Evolutionary conservation across 2,888 invertebrate species (phyloP).

Genomic region (Drosophila ustulata): DNA sequence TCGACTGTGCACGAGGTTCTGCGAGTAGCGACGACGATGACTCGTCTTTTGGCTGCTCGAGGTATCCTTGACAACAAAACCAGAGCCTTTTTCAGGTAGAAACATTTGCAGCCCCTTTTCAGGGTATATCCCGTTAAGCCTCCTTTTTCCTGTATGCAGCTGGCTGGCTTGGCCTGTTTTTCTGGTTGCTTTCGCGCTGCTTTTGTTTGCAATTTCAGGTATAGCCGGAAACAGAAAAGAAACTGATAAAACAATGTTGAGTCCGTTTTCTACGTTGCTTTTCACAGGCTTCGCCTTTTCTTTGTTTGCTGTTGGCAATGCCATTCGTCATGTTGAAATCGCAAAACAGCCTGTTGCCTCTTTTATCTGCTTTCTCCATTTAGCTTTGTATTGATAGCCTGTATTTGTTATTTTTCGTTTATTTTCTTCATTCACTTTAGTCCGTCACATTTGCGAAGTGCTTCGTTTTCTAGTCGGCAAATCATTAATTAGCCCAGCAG

Average conservation of each 20-base stretch:
- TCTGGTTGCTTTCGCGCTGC: conserved; percentile 20
- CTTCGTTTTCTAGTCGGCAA: no score
- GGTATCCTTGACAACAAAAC: conserved; percentile 25
- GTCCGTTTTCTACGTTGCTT: not conserved
- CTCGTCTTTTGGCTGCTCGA: conserved; percentile 39
- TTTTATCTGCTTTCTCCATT: no score
- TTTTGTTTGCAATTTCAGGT: conserved; percentile 16
- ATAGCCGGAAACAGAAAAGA: not conserved
- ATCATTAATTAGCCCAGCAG: no score
- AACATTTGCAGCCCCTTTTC: conserved; percentile 20
- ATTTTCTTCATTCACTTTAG: not conserved
- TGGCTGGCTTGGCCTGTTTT: conserved; percentile 40
- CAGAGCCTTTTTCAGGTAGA: not conserved
- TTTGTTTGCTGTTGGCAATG: conserved; percentile 43
- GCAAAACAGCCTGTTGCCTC: not conserved
- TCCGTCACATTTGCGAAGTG: no score
- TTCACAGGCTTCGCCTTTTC: not conserved
- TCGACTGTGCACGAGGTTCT: conserved; percentile 50
- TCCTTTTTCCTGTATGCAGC: conserved; percentile 23
- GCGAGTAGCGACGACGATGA: conserved; percentile 16
- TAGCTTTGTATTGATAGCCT: not conserved
- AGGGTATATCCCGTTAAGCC: conserved; percentile 10
- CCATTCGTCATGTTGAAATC: conserved; percentile 18
- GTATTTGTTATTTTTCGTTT: not conserved
- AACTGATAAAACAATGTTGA: not conserved